phyloP scores from a whole-genome alignment of 2,113 vertebrate species.

The Nycticebus coucang region DNA sequence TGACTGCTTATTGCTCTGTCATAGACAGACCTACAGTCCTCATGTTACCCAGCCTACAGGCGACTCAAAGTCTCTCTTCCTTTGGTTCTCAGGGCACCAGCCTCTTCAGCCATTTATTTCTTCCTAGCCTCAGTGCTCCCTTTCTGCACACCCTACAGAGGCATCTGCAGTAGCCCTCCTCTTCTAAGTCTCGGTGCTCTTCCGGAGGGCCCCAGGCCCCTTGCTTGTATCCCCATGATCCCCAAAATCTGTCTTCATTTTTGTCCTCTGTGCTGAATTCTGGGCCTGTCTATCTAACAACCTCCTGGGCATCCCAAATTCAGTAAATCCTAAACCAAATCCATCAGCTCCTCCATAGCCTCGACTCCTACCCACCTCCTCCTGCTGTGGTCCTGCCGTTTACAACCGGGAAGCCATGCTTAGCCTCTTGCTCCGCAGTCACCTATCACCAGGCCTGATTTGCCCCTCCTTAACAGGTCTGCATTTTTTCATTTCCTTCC shows the following conservation, averaged over 20 bases:
- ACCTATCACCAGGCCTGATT: neutral
- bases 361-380: too few species aligned
- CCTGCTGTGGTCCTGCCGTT: neutral
- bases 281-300: neutral
- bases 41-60: neutral
- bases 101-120: neutral
- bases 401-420: neutral
- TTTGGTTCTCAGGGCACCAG: neutral
- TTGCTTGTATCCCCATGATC: neutral
- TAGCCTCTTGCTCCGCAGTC: neutral
- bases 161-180: neutral
- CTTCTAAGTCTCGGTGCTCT: neutral
- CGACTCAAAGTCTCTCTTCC: neutral
- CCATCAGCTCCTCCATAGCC: neutral
- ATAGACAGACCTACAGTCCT: neutral
- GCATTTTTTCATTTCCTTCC: neutral
- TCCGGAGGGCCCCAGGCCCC: neutral
- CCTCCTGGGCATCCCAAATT: neutral
- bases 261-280: neutral
- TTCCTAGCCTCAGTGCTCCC: neutral
- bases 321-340: neutral
- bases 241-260: neutral
- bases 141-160: neutral
- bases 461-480: neutral
- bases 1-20: neutral